Evolutionary conservation across 2,797 vertebrate species (phyloP).

Genomic region (Hoplostethus mediterraneus): DNA sequence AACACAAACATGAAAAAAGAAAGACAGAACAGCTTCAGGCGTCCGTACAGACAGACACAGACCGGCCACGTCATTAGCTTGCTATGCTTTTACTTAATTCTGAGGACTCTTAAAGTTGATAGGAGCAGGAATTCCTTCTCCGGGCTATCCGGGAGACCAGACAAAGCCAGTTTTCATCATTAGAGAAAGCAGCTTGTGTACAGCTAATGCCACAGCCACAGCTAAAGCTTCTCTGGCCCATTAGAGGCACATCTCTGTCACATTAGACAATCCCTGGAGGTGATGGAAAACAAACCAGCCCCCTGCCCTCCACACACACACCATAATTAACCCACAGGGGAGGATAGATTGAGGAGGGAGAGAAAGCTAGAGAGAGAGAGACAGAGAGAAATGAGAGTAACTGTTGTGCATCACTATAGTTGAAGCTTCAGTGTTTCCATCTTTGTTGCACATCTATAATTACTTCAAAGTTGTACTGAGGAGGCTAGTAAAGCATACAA

Average conservation of each 20-base stretch:
- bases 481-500: slow-evolving; percentile 20
- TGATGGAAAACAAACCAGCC: slow-evolving; percentile 69
- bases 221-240: slow-evolving; percentile 67
- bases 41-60: slow-evolving; percentile 25
- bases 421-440: slow-evolving; percentile 43
- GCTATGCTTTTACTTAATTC: slow-evolving; percentile 48
- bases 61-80: slow-evolving; percentile 30
- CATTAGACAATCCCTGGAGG: slow-evolving; percentile 72
- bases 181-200: slow-evolving; percentile 61
- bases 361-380: slow-evolving; percentile 16
- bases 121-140: slow-evolving; percentile 39
- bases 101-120: slow-evolving; percentile 39
- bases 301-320: slow-evolving; percentile 58
- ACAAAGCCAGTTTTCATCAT: slow-evolving; percentile 76
- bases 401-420: slow-evolving; percentile 44
- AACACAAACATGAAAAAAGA: not conserved
- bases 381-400: slow-evolving; percentile 39
- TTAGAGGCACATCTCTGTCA: slow-evolving; percentile 77
- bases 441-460: slow-evolving; percentile 63
- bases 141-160: slow-evolving; percentile 50
- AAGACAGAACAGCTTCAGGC: slow-evolving; percentile 30
- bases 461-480: slow-evolving; percentile 46
- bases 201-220: slow-evolving; percentile 61
- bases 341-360: slow-evolving; percentile 51
- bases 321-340: slow-evolving; percentile 81